A percentile compares a stretch with the other conserved stretches of the same genome.
phyloP scores from a whole-genome alignment of 2,888 invertebrate species.

The Trissolcus japonicus region DNA sequence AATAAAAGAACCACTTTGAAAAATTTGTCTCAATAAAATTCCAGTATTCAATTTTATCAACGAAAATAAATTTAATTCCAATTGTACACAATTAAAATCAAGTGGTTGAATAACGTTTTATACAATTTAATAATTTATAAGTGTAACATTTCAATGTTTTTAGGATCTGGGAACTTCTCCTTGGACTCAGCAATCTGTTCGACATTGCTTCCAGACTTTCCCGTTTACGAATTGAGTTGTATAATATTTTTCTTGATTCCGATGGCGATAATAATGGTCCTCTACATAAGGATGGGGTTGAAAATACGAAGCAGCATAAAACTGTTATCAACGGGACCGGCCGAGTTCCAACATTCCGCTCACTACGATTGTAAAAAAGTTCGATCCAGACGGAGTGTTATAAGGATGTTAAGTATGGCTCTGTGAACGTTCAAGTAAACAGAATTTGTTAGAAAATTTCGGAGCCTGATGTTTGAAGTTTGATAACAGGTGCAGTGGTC shows the following conservation, averaged over 20 bases:
- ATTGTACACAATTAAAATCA: too few species aligned
- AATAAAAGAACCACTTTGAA: too few species aligned
- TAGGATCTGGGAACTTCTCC: conserved; percentile 78
- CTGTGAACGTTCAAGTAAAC: neutral
- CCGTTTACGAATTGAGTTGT: conserved; percentile 88
- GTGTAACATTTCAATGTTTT: conserved; percentile 32
- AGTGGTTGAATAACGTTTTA: neutral
- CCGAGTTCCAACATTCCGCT: conserved; percentile 80
- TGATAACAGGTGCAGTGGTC: conserved; percentile 89
- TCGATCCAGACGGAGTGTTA: conserved; percentile 85
- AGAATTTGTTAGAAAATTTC: neutral
- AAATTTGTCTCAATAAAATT: too few species aligned
- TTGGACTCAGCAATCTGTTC: conserved; percentile 88
- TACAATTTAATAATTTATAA: neutral
- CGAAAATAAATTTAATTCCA: too few species aligned
- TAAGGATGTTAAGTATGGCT: conserved; percentile 87
- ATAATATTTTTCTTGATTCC: conserved; percentile 88
- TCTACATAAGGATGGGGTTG: conserved; percentile 88
- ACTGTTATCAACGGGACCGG: conserved; percentile 75
- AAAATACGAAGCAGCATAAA: conserved; percentile 80
- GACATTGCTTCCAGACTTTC: conserved; percentile 81
- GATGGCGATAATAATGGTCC: conserved; percentile 83
- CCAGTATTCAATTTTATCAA: neutral
- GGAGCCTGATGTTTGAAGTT: neutral
- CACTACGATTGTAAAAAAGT: conserved; percentile 83